These are phyloP conservation scores for Ameiurus melas DNA, from an alignment of 2,113 vertebrate species.

Conservation along the genomic window DNA sequence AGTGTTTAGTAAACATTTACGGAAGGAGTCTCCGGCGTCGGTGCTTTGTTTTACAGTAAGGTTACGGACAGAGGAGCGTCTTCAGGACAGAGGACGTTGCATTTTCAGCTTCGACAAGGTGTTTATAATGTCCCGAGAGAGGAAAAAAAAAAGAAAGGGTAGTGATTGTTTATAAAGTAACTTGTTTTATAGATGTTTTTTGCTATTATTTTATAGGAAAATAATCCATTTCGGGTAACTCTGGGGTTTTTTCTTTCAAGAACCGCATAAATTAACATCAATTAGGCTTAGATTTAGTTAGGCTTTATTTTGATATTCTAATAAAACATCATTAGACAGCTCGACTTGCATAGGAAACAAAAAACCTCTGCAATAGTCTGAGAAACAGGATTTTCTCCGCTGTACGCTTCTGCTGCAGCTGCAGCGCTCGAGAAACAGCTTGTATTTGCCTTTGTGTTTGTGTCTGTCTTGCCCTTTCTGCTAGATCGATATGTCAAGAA, in stretches of 20 bases:
- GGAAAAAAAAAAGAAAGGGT: background rate
- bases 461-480: conserved; percentile 57
- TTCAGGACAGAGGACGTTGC: background rate
- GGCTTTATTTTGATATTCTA: too few relatives aligned
- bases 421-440: conserved; percentile 54
- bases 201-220: background rate
- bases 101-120: background rate
- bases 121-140: background rate
- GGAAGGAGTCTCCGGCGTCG: background rate
- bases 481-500: conserved; percentile 71
- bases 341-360: background rate
- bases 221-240: background rate
- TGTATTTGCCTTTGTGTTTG: conserved; percentile 58
- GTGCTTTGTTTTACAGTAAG: background rate
- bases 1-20: background rate
- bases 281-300: background rate
- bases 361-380: background rate
- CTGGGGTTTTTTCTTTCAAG: too few relatives aligned
- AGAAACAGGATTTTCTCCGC: conserved; percentile 14
- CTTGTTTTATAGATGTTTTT: background rate
- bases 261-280: background rate
- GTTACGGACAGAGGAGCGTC: background rate
- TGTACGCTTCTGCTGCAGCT: conserved; percentile 23
- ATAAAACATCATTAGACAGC: too few relatives aligned
- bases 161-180: background rate